These are phyloP conservation scores for Melanophora roralis DNA, from an alignment of 2,888 invertebrate genomes.

Conservation along the genomic window DNA sequence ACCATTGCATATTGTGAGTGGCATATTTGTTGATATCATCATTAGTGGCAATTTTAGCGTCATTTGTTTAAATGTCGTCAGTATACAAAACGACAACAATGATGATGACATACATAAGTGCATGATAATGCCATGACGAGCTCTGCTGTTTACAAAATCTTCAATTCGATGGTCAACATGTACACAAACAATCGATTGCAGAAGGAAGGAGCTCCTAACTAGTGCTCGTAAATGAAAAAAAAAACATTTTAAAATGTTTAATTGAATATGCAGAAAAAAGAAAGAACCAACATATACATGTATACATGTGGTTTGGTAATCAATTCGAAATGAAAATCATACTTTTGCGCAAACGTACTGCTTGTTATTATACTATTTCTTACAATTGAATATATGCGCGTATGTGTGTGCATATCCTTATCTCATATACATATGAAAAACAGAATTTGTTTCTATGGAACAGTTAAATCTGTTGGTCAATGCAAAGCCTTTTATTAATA, in stretches of 20 bases:
- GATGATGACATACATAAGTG: constrained; percentile 57
- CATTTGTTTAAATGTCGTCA: constrained; percentile 40
- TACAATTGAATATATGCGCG: not conserved
- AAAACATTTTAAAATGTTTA: constrained; percentile 38
- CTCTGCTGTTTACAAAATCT: constrained; percentile 54
- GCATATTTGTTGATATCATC: constrained; percentile 64
- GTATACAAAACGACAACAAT: constrained; percentile 9
- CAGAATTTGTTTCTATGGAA: not conserved
- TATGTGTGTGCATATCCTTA: too few species aligned
- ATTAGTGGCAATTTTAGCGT: constrained; percentile 54
- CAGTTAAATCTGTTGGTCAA: constrained; percentile 46
- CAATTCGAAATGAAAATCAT: constrained; percentile 64
- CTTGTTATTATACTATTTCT: not conserved
- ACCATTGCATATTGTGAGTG: constrained; percentile 64
- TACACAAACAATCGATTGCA: not conserved
- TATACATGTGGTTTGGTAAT: constrained; percentile 58
- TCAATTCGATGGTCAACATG: constrained; percentile 60
- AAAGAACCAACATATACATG: constrained; percentile 56
- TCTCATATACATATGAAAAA: not conserved
- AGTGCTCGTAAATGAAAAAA: not conserved
- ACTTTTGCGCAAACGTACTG: constrained; percentile 55
- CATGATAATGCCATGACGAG: constrained; percentile 54
- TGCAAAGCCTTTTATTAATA: constrained; percentile 60
- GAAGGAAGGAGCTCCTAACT: not conserved
- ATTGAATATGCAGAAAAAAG: constrained; percentile 42